A percentile compares a stretch with the other conserved stretches of the same genome.
Conservation (phyloP, 2,113 vertebrate species). For the pig (Sus scrofa) region DNA sequence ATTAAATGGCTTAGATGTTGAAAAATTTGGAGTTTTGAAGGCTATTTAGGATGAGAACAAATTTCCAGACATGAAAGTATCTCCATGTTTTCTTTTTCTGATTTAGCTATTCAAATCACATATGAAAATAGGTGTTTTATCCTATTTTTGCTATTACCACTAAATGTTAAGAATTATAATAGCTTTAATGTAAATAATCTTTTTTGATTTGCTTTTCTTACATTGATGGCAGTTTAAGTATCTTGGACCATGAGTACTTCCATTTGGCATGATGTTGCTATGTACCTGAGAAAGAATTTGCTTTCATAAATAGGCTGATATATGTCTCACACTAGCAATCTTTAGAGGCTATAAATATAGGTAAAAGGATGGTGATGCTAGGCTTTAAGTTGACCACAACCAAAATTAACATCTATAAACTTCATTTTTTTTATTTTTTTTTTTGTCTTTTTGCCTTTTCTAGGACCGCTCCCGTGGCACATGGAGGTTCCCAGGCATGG, state of each 20-base stretch:
- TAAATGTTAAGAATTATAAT: neutral
- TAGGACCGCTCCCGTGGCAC: too few species aligned
- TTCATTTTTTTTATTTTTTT: conserved; percentile 8
- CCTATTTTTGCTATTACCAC: neutral
- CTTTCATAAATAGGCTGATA: neutral
- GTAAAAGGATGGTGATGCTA: neutral
- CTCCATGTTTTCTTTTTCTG: neutral
- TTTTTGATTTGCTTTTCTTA: neutral
- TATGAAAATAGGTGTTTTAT: neutral
- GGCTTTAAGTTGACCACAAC: neutral
- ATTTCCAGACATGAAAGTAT: neutral
- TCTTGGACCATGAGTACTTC: neutral
- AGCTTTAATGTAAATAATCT: neutral
- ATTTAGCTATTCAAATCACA: neutral
- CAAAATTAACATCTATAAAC: neutral
- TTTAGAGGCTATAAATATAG: neutral
- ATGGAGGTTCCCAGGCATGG: too few species aligned
- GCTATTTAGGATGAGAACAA: neutral
- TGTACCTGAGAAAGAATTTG: neutral
- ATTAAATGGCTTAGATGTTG: neutral
- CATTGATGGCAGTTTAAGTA: neutral
- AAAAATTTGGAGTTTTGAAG: neutral
- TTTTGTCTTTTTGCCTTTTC: too few species aligned
- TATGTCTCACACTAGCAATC: neutral
- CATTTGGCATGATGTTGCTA: neutral